Evolutionary conservation across 35 echinoderm and acorn worm species (phyloP), one percentile per base, ranked within the genome.

Genomic region (Patiria miniata): DNA sequence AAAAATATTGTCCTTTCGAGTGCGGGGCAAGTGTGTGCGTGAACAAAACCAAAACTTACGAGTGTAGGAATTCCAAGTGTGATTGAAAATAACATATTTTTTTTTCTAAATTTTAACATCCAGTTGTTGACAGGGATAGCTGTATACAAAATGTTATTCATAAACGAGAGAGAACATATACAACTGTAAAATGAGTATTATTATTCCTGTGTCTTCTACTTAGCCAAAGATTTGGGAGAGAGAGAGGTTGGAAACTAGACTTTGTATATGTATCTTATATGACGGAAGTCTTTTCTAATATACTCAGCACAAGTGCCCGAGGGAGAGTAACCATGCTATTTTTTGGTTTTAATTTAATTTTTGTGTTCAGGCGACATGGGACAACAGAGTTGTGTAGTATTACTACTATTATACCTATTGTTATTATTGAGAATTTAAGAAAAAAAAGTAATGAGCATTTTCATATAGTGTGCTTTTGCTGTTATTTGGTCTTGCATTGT

Each of bases 391-490:
- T 87, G 51, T 78, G 42, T 47, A 47, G 42, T n/a, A 73, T 73
- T 73, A 73, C 65, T 73, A 73, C 29, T 36, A 30, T 28, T 73
- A 73, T 40, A n/a, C 52, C 69, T 53, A 80, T 80, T 78, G 85
- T 39, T 87, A 87, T 69, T 87, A 28, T 53, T 37, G 26, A 78
- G 29, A 36, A 50, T 78, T 79, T 78, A 28, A 78, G 78, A 52
- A 55, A 42, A 60, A 87, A 50, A 65, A 78, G 39, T 40, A 86
- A 77, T 40, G 51, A 78, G 85, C 85, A 58, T 87, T 87, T 79
- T 50, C 39, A 87, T 50, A 22, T 86, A 87, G 76, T 79, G 76
- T 87, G 85, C 85, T 87, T 60, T 87, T 87, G 85, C 77, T 77
- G 85, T 73, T 73, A 47, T 47, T 77, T 87, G 65, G 85, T 78